Percentiles rank a stretch among this genome's conserved stretches.
These are phyloP conservation scores for Cathartes aura DNA, from an alignment of 2,113 vertebrate genomes.

Conservation along the genomic window DNA sequence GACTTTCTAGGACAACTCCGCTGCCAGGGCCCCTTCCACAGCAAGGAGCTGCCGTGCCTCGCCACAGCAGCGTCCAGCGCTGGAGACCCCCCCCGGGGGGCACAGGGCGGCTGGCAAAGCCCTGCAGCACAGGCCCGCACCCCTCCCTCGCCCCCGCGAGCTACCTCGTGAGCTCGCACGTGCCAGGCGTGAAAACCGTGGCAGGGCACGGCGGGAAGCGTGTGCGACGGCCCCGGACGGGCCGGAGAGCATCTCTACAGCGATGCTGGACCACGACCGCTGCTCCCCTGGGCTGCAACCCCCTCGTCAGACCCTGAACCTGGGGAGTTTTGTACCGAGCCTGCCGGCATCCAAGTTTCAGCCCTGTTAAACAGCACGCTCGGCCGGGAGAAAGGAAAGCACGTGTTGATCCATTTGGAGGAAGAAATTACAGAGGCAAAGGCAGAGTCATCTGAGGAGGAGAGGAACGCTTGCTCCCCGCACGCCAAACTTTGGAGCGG, in stretches of 20 bases:
- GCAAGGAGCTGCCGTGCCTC: neutral
- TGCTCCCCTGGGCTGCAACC: neutral
- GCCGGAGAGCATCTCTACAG: neutral
- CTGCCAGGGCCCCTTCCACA: neutral
- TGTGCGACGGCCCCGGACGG: rapidly evolving
- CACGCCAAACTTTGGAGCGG: neutral
- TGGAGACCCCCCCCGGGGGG: rapidly evolving
- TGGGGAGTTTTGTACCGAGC: rapidly evolving
- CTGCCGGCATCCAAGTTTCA: neutral
- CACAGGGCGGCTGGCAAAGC: no score
- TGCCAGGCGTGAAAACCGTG: neutral
- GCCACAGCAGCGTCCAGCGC: rapidly evolving
- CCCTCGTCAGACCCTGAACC: neutral
- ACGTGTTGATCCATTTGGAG: slow-evolving; percentile 2
- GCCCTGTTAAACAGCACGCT: neutral
- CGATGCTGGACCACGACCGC: neutral
- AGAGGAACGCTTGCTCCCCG: neutral
- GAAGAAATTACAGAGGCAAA: neutral
- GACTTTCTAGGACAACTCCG: neutral
- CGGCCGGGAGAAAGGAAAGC: neutral
- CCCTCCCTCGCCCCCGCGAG: neutral
- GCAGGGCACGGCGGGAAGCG: neutral
- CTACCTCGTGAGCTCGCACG: rapidly evolving
- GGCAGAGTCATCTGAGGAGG: neutral
- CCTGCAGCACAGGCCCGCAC: no score